Percentiles rank a stretch among this genome's conserved stretches.
Evolutionary conservation across 2,888 invertebrate genomes (phyloP).

Genomic region (Eupithecia inturbata): DNA sequence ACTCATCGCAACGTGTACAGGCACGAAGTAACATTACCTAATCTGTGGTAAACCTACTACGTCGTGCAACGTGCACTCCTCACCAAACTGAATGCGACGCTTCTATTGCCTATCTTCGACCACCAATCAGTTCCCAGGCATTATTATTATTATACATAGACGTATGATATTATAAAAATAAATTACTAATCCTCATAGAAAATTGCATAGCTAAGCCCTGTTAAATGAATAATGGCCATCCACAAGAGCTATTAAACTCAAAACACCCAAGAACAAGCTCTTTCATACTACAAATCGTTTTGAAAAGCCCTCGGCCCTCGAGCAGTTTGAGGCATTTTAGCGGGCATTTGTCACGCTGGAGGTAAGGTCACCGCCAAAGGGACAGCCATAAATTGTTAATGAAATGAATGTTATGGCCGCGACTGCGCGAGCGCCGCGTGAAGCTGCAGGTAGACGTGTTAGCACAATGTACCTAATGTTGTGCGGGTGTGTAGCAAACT

Average conservation of each 20-base stretch:
- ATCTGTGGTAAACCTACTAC: no score
- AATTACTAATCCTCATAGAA: not conserved
- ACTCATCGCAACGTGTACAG: not conserved
- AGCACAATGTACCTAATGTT: not conserved
- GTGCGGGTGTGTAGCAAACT: not conserved
- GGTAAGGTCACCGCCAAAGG: slow-evolving; percentile 53
- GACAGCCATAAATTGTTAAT: slow-evolving; percentile 65
- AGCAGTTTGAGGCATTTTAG: slow-evolving; percentile 49
- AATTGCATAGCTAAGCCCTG: not conserved
- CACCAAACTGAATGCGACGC: not conserved
- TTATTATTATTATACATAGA: not conserved
- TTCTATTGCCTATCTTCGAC: not conserved
- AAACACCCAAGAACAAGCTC: not conserved
- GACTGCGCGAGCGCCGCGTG: slow-evolving; percentile 16
- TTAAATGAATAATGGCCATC: not conserved
- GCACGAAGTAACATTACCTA: no score
- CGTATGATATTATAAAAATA: not conserved
- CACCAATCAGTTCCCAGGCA: not conserved
- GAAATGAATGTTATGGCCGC: slow-evolving; percentile 60
- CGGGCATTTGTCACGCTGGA: slow-evolving; percentile 59
- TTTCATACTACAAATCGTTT: not conserved
- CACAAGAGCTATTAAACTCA: not conserved
- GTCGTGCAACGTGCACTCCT: not conserved
- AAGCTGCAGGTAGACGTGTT: slow-evolving; percentile 41
- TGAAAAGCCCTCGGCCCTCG: slow-evolving; percentile 26